phyloP scores from a whole-genome alignment of 2,888 invertebrate genomes.

The Anoplius nigerrimus region DNA sequence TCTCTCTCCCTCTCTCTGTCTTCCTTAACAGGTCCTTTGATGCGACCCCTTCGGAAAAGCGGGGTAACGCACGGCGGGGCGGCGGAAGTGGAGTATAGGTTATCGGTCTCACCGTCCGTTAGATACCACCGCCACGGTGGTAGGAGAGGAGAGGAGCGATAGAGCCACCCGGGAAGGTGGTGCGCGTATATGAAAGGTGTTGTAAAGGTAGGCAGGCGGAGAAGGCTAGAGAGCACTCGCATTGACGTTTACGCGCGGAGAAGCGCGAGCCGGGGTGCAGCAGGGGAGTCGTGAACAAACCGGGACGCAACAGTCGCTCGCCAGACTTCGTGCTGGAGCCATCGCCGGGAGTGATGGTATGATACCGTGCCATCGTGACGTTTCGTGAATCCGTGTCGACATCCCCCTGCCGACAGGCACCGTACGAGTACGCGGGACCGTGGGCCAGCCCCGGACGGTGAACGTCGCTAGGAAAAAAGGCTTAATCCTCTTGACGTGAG shows the following conservation, averaged over 20 bases:
- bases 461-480: neutral
- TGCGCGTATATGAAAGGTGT: constrained; percentile 3
- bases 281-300: constrained; percentile 51
- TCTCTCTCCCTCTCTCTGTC: no score
- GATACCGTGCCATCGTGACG: constrained; percentile 22
- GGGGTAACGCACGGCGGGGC: neutral
- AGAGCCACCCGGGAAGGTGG: constrained; percentile 31
- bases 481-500: neutral
- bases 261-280: constrained; percentile 47
- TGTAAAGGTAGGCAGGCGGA: constrained; percentile 30
- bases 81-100: neutral
- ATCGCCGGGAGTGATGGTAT: constrained; percentile 19
- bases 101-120: no score
- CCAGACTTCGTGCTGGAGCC: constrained; percentile 54
- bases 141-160: neutral
- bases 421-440: neutral
- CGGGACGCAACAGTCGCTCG: constrained; percentile 69
- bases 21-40: no score
- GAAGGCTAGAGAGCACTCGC: constrained; percentile 40
- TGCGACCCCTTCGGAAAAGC: neutral
- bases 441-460: neutral
- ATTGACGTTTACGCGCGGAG: constrained; percentile 60
- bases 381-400: constrained; percentile 25
- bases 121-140: no score
- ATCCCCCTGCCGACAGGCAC: constrained; percentile 3